Evolutionary conservation across 2,888 invertebrate species (phyloP).

Genomic region (Phyllotreta striolata): DNA sequence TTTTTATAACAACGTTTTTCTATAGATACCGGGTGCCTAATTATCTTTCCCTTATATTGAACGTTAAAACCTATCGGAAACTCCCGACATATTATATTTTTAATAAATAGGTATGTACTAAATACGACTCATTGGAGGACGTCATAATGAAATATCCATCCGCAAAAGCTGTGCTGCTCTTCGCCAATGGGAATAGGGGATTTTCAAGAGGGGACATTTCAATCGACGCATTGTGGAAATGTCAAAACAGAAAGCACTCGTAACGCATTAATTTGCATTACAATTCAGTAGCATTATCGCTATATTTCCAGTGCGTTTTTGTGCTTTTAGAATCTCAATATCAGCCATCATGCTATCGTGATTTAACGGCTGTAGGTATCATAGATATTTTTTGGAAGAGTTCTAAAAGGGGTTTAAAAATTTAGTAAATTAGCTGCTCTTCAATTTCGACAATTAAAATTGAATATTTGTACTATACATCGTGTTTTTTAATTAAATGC

Average conservation of each 20-base stretch:
- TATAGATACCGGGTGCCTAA: no score
- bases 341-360: slow-evolving; percentile 25
- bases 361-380: slow-evolving; percentile 25
- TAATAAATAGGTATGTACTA: neutral
- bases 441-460: no score
- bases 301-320: slow-evolving; percentile 13
- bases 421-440: neutral
- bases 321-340: slow-evolving; percentile 6
- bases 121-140: slow-evolving; percentile 16
- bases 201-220: slow-evolving; percentile 48
- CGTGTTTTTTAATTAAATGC: no score
- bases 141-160: neutral
- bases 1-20: no score
- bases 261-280: slow-evolving; percentile 38
- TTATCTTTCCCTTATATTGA: no score
- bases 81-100: no score
- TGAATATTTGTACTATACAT: no score
- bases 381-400: neutral
- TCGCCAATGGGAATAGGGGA: slow-evolving; percentile 43
- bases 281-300: slow-evolving; percentile 30
- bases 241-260: slow-evolving; percentile 46
- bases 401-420: neutral
- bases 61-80: no score
- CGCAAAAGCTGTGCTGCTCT: slow-evolving; percentile 19
- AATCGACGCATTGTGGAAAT: slow-evolving; percentile 45